phyloP scores from a whole-genome alignment of 2,113 vertebrate species.

The Clarias macrocephalus region DNA sequence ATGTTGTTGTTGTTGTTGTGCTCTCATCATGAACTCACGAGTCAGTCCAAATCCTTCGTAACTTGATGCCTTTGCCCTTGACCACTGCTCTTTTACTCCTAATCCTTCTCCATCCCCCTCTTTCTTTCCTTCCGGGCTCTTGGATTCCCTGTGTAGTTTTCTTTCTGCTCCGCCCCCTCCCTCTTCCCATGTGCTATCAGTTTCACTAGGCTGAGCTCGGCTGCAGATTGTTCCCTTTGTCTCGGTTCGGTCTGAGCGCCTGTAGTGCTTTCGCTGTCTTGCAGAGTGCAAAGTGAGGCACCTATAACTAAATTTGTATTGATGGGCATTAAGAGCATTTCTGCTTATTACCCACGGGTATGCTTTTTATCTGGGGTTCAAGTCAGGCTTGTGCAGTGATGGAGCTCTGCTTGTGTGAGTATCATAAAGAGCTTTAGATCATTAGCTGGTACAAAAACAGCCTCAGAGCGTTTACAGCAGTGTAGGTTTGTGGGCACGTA shows the following conservation, averaged over 20 bases:
- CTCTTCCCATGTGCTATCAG: conserved; percentile 9
- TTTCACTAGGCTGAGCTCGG: conserved; percentile 20
- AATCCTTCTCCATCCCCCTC: conserved; percentile 2
- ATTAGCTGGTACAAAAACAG: not conserved
- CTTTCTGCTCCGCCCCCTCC: conserved; percentile 28
- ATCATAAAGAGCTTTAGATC: not conserved
- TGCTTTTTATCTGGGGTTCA: not conserved
- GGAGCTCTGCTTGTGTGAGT: not conserved
- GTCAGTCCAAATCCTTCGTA: conserved; percentile 16
- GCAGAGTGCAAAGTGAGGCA: not conserved
- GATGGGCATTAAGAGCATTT: not conserved
- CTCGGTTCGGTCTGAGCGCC: not conserved
- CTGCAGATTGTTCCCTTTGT: conserved; percentile 22
- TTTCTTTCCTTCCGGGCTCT: conserved; percentile 5
- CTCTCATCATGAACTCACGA: not conserved
- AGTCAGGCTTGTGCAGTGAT: not conserved
- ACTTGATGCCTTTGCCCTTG: conserved; percentile 17
- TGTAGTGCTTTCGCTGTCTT: not conserved
- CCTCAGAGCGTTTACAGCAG: not conserved
- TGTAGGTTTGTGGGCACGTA: not conserved
- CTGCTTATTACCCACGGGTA: not conserved
- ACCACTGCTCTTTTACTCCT: conserved; percentile 7
- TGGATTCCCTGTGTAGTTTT: conserved; percentile 25
- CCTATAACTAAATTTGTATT: not conserved
- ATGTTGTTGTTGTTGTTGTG: not conserved